Evolutionary conservation across 2,113 vertebrate genomes (phyloP).

Genomic region (Daubentonia madagascariensis): DNA sequence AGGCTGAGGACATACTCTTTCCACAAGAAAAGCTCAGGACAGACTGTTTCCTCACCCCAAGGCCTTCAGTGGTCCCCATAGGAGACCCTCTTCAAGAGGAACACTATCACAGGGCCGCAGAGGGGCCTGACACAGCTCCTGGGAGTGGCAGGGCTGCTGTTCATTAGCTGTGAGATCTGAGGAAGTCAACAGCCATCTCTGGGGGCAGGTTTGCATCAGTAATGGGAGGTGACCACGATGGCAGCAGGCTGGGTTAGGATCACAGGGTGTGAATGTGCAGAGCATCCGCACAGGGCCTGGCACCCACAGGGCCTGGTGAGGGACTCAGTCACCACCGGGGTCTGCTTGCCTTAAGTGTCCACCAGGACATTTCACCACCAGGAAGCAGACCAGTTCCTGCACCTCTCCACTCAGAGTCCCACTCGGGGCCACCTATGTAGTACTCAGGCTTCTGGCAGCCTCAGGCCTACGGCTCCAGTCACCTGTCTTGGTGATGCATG

Average conservation of each 20-base stretch:
- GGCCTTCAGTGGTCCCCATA: no score
- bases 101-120: neutral
- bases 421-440: neutral
- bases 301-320: neutral
- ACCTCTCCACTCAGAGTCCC: no score
- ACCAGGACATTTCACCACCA: neutral
- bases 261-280: rapidly evolving
- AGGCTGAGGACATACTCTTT: neutral
- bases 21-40: no score
- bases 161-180: rapidly evolving
- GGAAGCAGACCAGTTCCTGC: neutral
- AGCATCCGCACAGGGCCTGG: neutral
- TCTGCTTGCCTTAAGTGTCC: neutral
- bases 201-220: neutral
- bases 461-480: neutral
- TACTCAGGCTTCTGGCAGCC: neutral
- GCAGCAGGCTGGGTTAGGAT: neutral
- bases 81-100: neutral
- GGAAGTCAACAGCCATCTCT: neutral
- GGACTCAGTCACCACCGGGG: neutral
- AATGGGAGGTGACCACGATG: neutral
- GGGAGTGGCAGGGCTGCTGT: no score
- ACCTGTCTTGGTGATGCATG: neutral
- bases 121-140: neutral
- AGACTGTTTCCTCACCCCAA: neutral